phyloP scores from a whole-genome alignment of 2,888 invertebrate species.

The Nycteola revayana region DNA sequence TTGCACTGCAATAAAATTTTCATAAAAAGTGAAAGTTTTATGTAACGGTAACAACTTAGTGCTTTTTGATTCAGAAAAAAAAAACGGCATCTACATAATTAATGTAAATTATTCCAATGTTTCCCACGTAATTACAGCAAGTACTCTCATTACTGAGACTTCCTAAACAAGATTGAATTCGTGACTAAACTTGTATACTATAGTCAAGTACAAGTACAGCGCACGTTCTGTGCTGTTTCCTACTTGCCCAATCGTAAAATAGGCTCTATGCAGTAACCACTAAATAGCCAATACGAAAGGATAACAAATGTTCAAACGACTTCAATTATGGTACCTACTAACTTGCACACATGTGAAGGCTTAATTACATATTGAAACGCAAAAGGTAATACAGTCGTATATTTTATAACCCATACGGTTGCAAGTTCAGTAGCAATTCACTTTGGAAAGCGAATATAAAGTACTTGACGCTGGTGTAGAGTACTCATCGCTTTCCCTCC shows the following conservation, averaged over 20 bases:
- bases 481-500: slow-evolving; percentile 39
- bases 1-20: slow-evolving; percentile 17
- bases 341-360: slow-evolving; percentile 2
- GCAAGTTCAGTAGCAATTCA: slow-evolving; percentile 29
- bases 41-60: slow-evolving; percentile 25
- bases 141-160: slow-evolving; percentile 32
- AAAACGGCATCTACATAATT: slow-evolving; percentile 18
- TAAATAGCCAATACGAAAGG: slow-evolving; percentile 15
- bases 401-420: slow-evolving; percentile 12
- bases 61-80: slow-evolving; percentile 20
- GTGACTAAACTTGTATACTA: slow-evolving; percentile 50
- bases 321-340: too few relatives aligned
- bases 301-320: too few relatives aligned
- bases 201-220: slow-evolving; percentile 39
- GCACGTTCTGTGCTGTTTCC: slow-evolving; percentile 41
- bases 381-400: slow-evolving; percentile 14
- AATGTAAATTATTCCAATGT: slow-evolving; percentile 28
- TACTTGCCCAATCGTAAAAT: slow-evolving; percentile 36
- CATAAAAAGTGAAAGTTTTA: slow-evolving; percentile 34
- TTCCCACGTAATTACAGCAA: slow-evolving; percentile 37
- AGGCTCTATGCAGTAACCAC: slow-evolving; percentile 12
- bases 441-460: slow-evolving; percentile 43
- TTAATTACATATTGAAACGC: slow-evolving; percentile 14
- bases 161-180: slow-evolving; percentile 44
- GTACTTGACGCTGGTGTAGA: slow-evolving; percentile 34